phyloP scores from a whole-genome alignment of 2,113 vertebrate species.

The Lathamus discolor region DNA sequence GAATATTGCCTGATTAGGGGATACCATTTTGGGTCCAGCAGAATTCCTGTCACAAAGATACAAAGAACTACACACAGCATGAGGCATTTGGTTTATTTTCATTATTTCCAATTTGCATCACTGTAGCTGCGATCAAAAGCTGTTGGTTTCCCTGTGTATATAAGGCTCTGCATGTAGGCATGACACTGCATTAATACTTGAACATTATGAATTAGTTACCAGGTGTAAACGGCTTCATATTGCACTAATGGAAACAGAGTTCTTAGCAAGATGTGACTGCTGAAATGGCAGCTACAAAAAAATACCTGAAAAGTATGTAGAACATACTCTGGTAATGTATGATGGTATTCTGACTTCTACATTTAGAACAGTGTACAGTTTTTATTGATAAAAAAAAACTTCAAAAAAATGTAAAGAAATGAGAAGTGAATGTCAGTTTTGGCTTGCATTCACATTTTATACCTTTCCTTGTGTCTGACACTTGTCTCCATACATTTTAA shows the following conservation, averaged over 20 bases:
- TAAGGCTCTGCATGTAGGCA: not conserved
- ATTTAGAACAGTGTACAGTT: not conserved
- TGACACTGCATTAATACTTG: not conserved
- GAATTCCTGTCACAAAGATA: not conserved
- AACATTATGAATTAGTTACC: not conserved
- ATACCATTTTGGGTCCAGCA: not conserved
- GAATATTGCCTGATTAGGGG: not conserved
- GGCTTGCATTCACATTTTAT: not conserved
- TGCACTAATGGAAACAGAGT: not conserved
- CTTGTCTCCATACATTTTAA: not conserved
- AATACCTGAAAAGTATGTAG: not conserved
- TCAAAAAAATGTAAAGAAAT: not conserved
- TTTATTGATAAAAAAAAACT: not conserved
- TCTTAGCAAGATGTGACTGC: not conserved
- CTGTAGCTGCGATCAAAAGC: not conserved
- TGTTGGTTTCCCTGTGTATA: not conserved
- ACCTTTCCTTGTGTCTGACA: not conserved
- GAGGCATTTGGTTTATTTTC: not conserved
- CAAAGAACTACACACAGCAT: not conserved
- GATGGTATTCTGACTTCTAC: not conserved
- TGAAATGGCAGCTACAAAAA: not conserved
- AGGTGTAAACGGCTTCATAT: not conserved
- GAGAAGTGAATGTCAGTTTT: not conserved
- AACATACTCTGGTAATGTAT: not conserved
- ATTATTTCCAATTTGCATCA: not conserved